Base-by-base conservation (phyloP, 2,797 vertebrate species). In the Onychomys leucogaster region DNA sequence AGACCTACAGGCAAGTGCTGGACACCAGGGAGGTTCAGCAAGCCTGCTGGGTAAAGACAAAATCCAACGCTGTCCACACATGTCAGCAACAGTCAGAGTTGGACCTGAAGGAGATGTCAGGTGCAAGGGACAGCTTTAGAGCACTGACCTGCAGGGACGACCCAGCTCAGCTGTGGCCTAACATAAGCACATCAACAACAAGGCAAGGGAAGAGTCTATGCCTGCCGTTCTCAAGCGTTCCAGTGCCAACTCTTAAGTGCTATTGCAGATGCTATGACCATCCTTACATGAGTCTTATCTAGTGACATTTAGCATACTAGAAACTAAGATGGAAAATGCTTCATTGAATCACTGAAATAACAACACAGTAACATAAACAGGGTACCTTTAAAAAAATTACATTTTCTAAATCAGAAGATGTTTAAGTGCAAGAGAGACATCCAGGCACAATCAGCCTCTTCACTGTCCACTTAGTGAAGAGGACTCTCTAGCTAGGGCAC, bases 321-420 rank as follows among this genome's bases (percentile, higher is more conserved):
- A 77, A 96, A 92, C 86, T 61, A 82, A 89, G 69, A 90, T 23
- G 61, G 27, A 76, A 91, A 57, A 34, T 17, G 61, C 43, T 67
- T 76, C 29, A 25, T 29, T 41, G 49, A 81, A 4, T 77, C n/a
- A 29, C 6, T 88, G 75, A 83, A 94, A 88, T 59, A 80, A 59
- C 10, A 52, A 69, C 19, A 67, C 63, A 80, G 69, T 82, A 81
- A 89, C 63, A 90, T n/a, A 78, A 75, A 87, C 29, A 32, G 82
- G 88, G 49, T 41, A 75, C 3, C 49, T 49, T 85, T 76, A 89
- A 93, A 91, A 94, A 89, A 29, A 73, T 27, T 49, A 61, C 11
- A 85, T 21, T 77, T 89, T 82, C 67, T 52, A 67, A 61, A 75
- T 37, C 34, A 65, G 82, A 92, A 88, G 52, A 41, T 11, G 2